phyloP scores from a whole-genome alignment of 2,888 invertebrate species.

The Rhogogaster chlorosoma region DNA sequence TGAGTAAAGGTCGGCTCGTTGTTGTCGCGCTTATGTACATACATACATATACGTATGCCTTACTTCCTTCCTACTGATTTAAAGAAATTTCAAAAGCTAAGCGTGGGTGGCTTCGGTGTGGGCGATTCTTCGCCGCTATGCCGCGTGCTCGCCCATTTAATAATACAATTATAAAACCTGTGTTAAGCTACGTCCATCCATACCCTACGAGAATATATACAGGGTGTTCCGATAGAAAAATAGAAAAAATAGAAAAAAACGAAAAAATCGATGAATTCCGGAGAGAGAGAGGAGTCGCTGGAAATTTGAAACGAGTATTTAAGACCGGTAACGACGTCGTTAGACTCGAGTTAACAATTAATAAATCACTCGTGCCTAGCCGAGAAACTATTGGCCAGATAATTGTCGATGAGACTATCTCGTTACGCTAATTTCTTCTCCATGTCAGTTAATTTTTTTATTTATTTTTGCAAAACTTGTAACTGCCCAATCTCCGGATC shows the following conservation, averaged over 20 bases:
- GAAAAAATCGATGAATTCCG: background rate
- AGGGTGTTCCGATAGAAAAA: background rate
- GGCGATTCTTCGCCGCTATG: constrained; percentile 1
- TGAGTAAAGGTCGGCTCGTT: background rate
- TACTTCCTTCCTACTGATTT: background rate
- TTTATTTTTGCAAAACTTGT: background rate
- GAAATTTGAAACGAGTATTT: background rate
- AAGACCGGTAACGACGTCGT: constrained; percentile 32
- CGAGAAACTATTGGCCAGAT: background rate
- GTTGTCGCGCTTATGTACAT: background rate
- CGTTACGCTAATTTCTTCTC: background rate
- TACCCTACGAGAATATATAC: background rate
- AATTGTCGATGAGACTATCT: constrained; percentile 18
- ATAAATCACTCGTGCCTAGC: constrained; percentile 16
- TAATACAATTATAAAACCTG: constrained; percentile 42
- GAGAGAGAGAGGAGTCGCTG: background rate
- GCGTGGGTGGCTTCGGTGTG: constrained; percentile 26
- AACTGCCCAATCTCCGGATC: background rate
- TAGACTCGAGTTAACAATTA: constrained; percentile 36
- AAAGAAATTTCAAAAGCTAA: background rate
- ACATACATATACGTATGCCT: background rate
- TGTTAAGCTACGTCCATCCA: background rate
- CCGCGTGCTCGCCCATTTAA: constrained; percentile 40
- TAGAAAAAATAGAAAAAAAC: background rate
- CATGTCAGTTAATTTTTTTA: no score